Evolutionary conservation across 2,113 vertebrate species (phyloP).

Genomic region (Tachuris rubrigastra): DNA sequence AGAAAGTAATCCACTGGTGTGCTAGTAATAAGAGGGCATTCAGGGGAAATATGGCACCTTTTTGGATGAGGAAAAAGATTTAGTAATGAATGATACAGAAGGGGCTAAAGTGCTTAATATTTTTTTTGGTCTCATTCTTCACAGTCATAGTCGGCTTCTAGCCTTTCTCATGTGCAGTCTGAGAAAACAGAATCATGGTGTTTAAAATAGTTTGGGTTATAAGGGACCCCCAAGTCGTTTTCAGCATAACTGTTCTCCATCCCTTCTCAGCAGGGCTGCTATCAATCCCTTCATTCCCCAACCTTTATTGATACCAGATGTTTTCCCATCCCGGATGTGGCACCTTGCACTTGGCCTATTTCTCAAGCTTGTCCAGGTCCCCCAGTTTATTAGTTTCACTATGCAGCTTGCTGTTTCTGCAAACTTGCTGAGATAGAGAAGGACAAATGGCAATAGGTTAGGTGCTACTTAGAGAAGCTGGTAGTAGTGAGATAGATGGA

Average conservation of each 20-base stretch:
- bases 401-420: neutral
- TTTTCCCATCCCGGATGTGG: neutral
- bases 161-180: neutral
- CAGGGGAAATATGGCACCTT: neutral
- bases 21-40: neutral
- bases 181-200: neutral
- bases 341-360: neutral
- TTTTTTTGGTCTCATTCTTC: neutral
- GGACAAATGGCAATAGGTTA: neutral
- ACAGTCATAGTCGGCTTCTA: neutral
- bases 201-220: neutral
- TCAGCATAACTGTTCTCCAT: neutral
- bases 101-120: neutral
- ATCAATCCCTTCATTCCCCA: neutral
- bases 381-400: fast-evolving
- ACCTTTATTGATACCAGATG: no score
- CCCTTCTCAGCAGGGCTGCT: neutral
- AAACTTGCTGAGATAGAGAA: neutral
- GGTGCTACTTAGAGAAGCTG: neutral
- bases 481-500: neutral
- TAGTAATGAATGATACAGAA: neutral
- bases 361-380: neutral
- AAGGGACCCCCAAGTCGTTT: neutral
- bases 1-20: neutral
- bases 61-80: neutral